Evolutionary conservation across 2,113 vertebrate species (phyloP), one percentile per base, ranked within the genome.

Genomic region (Suncus etruscus): DNA sequence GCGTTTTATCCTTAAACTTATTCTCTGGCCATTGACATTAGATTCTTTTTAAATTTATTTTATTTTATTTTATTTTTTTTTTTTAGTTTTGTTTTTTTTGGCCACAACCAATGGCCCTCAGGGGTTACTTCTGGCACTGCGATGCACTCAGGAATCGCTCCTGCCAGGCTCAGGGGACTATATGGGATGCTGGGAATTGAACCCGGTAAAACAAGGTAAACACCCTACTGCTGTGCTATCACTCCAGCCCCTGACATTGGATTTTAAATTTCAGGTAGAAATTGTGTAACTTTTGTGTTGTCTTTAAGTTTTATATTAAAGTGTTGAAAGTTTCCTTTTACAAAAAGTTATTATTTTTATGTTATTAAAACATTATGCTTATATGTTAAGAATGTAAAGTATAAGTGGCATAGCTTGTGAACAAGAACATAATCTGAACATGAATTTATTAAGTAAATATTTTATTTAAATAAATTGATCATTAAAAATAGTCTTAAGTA

Each of bases 381-480:
- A 65, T 29, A 75, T 66, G 24, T 29, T 75, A 82, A 83, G 7
- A 66, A 83, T 72, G 58, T 22, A 81, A 82, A 91, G 4, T 27
- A 78, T 77, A 63, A 73, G 63, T 85, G 39, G 12, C 31, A 65
- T 47, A 83, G 18, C 50, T 78, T 94, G 69, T 50, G 7, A 89
- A 51, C 2, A 65, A 39, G 39, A 39, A 39, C 39, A 39, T 39
- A 12, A 83, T 90, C 80, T 25, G n/a, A 20, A 85, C 29, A 31
- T 4, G 32, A 66, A 7, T 66, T 27, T 76, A 54, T 32, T 68
- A 76, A 58, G 77, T 7, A 50, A 45, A 1, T 6, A 70, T 87
- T 93, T 93, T 78, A 10, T 70, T 87, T 94, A 83, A 68, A n/a
- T 76, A 47, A 74, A 10, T 86, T 81, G n/a, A 11, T 83, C 11